Percentiles rank a stretch among this genome's conserved stretches.
Conservation (phyloP, 2,113 vertebrate genomes). For the Platanista minor region DNA sequence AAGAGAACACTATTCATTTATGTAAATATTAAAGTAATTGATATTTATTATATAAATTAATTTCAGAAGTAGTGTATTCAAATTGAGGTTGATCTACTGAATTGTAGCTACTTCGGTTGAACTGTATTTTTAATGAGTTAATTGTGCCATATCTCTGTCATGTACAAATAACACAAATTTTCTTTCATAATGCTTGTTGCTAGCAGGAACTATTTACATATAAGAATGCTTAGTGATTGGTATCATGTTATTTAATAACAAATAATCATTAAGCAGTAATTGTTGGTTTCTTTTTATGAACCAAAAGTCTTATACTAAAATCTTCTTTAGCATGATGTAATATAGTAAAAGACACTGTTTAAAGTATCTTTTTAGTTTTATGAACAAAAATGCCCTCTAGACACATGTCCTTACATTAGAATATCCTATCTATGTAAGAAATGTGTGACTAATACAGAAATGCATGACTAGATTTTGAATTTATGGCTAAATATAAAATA, state of each 20-base stretch:
- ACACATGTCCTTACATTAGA: neutral
- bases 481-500: slow-evolving; percentile 20
- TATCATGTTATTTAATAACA: neutral
- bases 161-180: neutral
- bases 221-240: neutral
- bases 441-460: neutral
- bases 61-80: neutral
- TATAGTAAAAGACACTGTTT: neutral
- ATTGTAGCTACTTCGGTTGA: neutral
- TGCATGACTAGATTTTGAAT: neutral
- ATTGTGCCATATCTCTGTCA: neutral
- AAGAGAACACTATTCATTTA: slow-evolving; percentile 24
- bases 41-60: slow-evolving; percentile 16
- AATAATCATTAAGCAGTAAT: slow-evolving; percentile 2
- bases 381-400: slow-evolving; percentile 15
- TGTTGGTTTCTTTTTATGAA: slow-evolving; percentile 18
- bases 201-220: neutral
- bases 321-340: neutral
- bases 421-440: neutral
- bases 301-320: neutral
- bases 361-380: slow-evolving; percentile 22
- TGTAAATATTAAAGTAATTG: slow-evolving; percentile 3
- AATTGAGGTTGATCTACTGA: neutral
- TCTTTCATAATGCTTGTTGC: neutral
- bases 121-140: slow-evolving; percentile 7